Percentiles rank a stretch among this genome's conserved stretches.
Conservation (phyloP, 2,113 vertebrate genomes). For the Anarrhichthys ocellatus region DNA sequence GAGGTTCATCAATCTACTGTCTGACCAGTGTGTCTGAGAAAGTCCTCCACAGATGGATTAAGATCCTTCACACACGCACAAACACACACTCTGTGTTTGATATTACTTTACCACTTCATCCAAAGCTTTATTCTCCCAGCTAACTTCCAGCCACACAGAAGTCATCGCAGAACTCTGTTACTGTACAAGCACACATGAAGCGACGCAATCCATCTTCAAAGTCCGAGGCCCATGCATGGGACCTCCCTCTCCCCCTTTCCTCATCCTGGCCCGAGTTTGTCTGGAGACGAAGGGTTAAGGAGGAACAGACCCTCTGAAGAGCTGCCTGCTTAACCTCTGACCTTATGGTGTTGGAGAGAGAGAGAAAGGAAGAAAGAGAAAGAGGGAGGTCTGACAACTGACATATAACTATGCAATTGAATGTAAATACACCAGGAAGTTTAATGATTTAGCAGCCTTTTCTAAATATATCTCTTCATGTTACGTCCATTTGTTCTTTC, state of each 20-base stretch:
- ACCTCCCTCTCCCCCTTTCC: constrained; percentile 1
- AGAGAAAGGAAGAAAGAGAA: constrained; percentile 30
- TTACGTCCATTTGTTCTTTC: constrained; percentile 13
- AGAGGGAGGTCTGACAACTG: constrained; percentile 37
- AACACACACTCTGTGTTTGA: constrained; percentile 51
- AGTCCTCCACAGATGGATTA: constrained; percentile 67
- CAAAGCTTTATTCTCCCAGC: constrained; percentile 39
- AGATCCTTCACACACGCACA: constrained; percentile 25
- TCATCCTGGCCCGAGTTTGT: constrained; percentile 39
- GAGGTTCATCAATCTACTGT: constrained; percentile 75
- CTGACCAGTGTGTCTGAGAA: constrained; percentile 70
- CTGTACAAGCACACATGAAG: constrained; percentile 54
- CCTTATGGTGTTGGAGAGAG: constrained; percentile 67
- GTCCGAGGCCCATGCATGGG: constrained; percentile 33
- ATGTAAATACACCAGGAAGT: constrained; percentile 38
- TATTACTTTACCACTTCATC: constrained; percentile 55
- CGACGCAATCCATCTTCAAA: constrained; percentile 49
- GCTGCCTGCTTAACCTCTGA: constrained; percentile 81
- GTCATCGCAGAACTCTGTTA: constrained; percentile 33
- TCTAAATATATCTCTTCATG: constrained; percentile 27
- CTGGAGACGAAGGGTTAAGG: constrained; percentile 79
- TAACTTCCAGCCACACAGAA: constrained; percentile 21
- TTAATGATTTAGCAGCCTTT: constrained; percentile 22
- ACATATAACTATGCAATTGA: constrained; percentile 25
- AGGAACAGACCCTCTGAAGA: constrained; percentile 78